These are phyloP conservation scores for Amaurobius ferox DNA, from an alignment of 2,888 invertebrate species.

Conservation along the genomic window DNA sequence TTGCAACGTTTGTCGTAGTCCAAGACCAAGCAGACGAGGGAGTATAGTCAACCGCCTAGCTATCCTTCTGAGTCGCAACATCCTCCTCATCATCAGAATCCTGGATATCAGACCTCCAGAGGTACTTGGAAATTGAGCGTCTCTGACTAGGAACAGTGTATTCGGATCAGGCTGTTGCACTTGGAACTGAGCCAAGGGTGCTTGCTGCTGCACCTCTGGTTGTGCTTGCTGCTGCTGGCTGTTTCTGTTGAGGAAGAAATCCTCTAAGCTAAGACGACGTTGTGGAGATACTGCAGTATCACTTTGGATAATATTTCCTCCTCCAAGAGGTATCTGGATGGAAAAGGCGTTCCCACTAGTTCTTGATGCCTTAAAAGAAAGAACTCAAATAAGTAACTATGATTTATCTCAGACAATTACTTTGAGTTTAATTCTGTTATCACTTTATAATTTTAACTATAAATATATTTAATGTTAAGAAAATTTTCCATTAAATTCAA, in stretches of 20 bases:
- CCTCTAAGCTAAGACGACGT: constrained; percentile 45
- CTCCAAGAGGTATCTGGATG: background rate
- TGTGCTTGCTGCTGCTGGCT: constrained; percentile 7
- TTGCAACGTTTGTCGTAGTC: constrained; percentile 12
- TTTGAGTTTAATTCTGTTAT: no score
- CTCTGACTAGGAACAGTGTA: constrained; percentile 22
- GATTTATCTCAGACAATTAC: no score
- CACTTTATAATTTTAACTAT: no score
- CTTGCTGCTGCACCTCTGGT: background rate
- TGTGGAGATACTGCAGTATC: background rate
- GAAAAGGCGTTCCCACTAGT: background rate
- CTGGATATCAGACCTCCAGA: constrained; percentile 38
- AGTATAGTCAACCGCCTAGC: constrained; percentile 34
- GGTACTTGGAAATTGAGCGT: constrained; percentile 31
- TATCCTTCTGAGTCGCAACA: constrained; percentile 39
- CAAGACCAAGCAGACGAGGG: constrained; percentile 39
- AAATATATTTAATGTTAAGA: no score
- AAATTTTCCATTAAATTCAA: no score
- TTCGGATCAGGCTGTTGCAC: constrained; percentile 46
- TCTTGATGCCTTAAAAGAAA: background rate
- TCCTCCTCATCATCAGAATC: constrained; percentile 33
- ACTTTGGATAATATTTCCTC: background rate
- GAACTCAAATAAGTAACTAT: no score
- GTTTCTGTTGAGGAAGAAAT: constrained; percentile 59
- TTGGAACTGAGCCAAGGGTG: constrained; percentile 13